Conservation (phyloP, 2,888 invertebrate genomes). For the Drosophila peninsularis region DNA sequence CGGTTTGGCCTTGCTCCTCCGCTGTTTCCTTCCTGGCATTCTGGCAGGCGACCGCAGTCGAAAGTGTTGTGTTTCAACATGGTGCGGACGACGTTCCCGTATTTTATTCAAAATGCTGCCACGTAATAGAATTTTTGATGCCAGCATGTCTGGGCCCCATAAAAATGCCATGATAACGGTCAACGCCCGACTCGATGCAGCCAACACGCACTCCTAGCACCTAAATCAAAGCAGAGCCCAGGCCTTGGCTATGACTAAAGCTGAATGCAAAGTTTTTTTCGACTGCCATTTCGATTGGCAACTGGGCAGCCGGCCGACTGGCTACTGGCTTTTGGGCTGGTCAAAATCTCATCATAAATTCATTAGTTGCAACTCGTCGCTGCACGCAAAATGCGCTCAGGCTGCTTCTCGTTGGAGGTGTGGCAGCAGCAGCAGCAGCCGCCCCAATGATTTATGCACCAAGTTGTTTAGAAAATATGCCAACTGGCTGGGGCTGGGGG, state of each 20-base stretch:
- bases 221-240: slow-evolving; percentile 33
- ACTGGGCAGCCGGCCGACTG: neutral
- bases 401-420: slow-evolving; percentile 63
- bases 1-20: slow-evolving; percentile 39
- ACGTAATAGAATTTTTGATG: slow-evolving; percentile 81
- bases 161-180: slow-evolving; percentile 79
- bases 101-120: slow-evolving; percentile 80
- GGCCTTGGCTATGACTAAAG: neutral
- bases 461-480: slow-evolving; percentile 79
- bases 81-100: slow-evolving; percentile 52
- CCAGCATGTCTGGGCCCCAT: slow-evolving; percentile 75
- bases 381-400: slow-evolving; percentile 66
- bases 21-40: slow-evolving; percentile 60
- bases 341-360: slow-evolving; percentile 79
- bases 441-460: slow-evolving; percentile 74
- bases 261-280: slow-evolving; percentile 32
- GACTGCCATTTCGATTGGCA: slow-evolving; percentile 48
- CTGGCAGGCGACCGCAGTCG: slow-evolving; percentile 58
- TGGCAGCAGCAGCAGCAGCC: slow-evolving; percentile 48
- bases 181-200: slow-evolving; percentile 54
- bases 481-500: slow-evolving; percentile 41
- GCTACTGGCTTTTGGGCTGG: slow-evolving; percentile 54
- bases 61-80: slow-evolving; percentile 77
- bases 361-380: slow-evolving; percentile 72
- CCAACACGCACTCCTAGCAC: slow-evolving; percentile 42